Evolutionary conservation across 1,140 invertebrate genomes (phyloP).

Genomic region (Drosophila repletoides): DNA sequence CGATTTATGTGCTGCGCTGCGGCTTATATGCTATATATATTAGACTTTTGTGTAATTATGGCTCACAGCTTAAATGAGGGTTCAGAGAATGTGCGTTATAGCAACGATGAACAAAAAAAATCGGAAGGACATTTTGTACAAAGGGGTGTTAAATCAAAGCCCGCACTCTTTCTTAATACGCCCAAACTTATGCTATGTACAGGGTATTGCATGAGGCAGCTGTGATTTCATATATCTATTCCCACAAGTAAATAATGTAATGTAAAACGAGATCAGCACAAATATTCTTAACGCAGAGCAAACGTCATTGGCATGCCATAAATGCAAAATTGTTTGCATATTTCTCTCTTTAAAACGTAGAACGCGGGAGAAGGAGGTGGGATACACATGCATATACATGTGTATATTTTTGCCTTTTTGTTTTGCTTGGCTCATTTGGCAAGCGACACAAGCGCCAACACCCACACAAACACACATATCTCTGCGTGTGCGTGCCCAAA

Average conservation of each 20-base stretch:
- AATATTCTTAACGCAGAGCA: constrained; percentile 30
- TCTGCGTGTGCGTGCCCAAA: constrained; percentile 1
- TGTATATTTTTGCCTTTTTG: constrained; percentile 74
- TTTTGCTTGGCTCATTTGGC: constrained; percentile 75
- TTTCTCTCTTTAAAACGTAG: constrained; percentile 40
- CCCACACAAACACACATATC: constrained; percentile 10
- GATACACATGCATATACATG: constrained; percentile 1
- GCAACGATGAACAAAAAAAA: constrained; percentile 45
- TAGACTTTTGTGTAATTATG: constrained; percentile 66
- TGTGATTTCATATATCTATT: constrained; percentile 30
- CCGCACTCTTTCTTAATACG: constrained; percentile 39
- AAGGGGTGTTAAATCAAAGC: constrained; percentile 23
- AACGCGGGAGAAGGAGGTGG: not conserved
- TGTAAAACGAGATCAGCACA: constrained; percentile 28
- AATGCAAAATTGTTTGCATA: constrained; percentile 53
- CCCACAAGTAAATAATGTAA: constrained; percentile 31
- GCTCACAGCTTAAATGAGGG: constrained; percentile 31
- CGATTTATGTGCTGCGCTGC: constrained; percentile 70
- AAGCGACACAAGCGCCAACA: constrained; percentile 32
- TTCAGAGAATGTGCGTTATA: constrained; percentile 28
- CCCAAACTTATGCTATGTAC: constrained; percentile 42
- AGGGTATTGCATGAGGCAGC: constrained; percentile 10
- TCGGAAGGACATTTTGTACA: constrained; percentile 39
- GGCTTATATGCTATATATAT: constrained; percentile 64
- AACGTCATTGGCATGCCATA: constrained; percentile 34